Evolutionary conservation across 2,113 vertebrate genomes (phyloP).

Genomic region (Hippocampus zosterae): DNA sequence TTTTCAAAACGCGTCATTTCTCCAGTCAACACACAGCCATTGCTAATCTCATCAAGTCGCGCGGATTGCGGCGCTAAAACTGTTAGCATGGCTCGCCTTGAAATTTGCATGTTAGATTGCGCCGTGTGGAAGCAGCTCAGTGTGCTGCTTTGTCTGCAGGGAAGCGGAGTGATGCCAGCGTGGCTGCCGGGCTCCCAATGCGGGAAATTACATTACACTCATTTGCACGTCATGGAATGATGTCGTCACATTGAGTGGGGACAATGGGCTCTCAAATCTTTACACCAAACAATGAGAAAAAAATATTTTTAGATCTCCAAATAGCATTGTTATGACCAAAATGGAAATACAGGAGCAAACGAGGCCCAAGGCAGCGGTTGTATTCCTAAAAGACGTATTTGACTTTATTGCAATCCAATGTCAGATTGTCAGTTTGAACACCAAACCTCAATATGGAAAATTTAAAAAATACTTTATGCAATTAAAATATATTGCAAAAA

Average conservation of each 20-base stretch:
- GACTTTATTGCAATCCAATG: too few species aligned
- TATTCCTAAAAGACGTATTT: too few species aligned
- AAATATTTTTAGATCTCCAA: too few species aligned
- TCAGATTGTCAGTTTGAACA: too few species aligned
- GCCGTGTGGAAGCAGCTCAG: conserved; percentile 18
- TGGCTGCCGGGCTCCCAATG: conserved; percentile 41
- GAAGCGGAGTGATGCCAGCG: conserved; percentile 10
- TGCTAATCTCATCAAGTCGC: conserved; percentile 38
- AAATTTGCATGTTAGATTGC: conserved; percentile 15
- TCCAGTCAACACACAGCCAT: conserved; percentile 23
- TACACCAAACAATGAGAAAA: too few species aligned
- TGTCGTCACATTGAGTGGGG: neutral
- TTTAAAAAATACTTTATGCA: too few species aligned
- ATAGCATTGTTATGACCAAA: too few species aligned
- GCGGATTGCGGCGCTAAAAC: conserved; percentile 22
- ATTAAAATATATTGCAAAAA: too few species aligned
- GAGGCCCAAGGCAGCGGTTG: too few species aligned
- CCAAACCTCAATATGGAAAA: too few species aligned
- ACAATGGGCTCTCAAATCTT: too few species aligned
- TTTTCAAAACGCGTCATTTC: conserved; percentile 32
- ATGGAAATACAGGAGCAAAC: too few species aligned
- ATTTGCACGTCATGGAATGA: conserved; percentile 34
- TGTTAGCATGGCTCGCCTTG: conserved; percentile 21
- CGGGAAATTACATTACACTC: conserved; percentile 54
- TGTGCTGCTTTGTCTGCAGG: conserved; percentile 23